Conservation (phyloP, 2,113 vertebrate species). For the Hyperoodon ampullatus region DNA sequence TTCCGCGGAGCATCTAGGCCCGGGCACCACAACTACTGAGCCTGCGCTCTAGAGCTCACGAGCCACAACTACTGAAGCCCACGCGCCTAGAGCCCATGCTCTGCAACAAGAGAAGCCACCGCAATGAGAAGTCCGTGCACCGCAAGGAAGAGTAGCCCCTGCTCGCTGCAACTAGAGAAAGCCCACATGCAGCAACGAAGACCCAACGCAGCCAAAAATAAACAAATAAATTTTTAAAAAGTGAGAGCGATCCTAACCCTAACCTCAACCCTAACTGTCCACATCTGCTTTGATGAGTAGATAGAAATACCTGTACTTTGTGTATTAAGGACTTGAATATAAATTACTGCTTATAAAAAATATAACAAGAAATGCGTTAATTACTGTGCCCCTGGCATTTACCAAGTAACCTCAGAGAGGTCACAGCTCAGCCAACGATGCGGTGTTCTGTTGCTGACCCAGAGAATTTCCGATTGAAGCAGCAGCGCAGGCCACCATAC, state of each 20-base stretch:
- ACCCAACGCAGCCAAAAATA: no score
- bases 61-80: no score
- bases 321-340: constrained; percentile 30
- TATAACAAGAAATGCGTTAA: background rate
- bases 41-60: no score
- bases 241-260: no score
- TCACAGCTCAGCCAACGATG: fast-evolving
- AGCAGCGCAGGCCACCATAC: fast-evolving
- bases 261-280: background rate
- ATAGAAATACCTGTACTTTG: background rate
- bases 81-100: no score
- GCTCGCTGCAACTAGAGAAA: no score
- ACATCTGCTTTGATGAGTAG: constrained; percentile 26
- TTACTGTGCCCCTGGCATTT: background rate
- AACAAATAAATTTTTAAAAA: no score
- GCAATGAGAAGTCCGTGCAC: fast-evolving
- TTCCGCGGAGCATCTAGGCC: no score
- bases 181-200: fast-evolving
- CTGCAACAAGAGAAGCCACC: no score
- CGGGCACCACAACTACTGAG: fast-evolving
- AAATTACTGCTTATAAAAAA: background rate
- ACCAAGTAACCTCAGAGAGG: background rate
- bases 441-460: fast-evolving
- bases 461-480: no score
- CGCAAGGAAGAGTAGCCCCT: fast-evolving